Evolutionary conservation across 2,113 vertebrate genomes (phyloP).

Genomic region (Mandrillus leucophaeus): DNA sequence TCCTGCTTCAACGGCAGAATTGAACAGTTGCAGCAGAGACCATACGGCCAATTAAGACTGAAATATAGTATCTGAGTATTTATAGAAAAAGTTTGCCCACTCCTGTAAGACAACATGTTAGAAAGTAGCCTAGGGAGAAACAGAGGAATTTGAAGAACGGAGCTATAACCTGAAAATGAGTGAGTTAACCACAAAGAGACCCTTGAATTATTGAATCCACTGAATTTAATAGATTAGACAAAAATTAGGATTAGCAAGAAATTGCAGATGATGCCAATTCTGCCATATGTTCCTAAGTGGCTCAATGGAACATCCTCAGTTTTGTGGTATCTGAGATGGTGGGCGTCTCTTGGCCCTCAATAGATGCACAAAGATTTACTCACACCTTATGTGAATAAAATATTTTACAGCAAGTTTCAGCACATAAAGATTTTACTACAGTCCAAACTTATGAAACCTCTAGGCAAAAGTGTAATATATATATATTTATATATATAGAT

Average conservation of each 20-base stretch:
- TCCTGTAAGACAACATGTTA: not conserved
- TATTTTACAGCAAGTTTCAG: not conserved
- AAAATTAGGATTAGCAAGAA: not conserved
- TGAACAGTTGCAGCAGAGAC: not conserved
- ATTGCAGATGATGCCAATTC: not conserved
- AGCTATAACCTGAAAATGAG: not conserved
- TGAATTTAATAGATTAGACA: not conserved
- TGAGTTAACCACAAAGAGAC: not conserved
- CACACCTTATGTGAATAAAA: not conserved
- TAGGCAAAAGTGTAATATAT: not conserved
- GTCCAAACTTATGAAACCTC: not conserved
- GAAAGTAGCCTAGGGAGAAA: conserved; percentile 6
- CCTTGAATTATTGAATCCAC: not conserved
- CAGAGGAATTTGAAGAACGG: not conserved
- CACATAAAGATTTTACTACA: not conserved
- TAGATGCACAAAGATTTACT: not conserved
- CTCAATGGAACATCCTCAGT: not conserved
- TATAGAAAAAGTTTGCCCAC: not conserved
- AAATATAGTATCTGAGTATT: not conserved
- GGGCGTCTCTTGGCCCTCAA: not conserved
- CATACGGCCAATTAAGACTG: not conserved
- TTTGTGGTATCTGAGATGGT: not conserved
- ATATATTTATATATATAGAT: too few relatives aligned
- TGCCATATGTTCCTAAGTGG: not conserved
- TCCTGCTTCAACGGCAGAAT: not conserved